Evolutionary conservation across 2,113 vertebrate genomes (phyloP).

Genomic region (Aviceda subcristata): DNA sequence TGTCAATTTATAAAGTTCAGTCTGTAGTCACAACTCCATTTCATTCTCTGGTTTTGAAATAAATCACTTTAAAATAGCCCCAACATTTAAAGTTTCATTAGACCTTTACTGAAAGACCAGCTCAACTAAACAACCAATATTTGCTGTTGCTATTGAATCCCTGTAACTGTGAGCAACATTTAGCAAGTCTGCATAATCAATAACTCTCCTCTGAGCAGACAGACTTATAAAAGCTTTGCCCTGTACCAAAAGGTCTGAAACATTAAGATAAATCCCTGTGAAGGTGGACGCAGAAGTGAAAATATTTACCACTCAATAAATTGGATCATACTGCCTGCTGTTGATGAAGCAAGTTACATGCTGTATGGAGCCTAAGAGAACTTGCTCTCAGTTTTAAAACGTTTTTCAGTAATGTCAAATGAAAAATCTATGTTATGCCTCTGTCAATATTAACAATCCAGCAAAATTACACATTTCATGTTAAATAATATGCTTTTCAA

Average conservation of each 20-base stretch:
- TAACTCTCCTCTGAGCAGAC: not conserved
- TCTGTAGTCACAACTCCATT: not conserved
- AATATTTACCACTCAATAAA: conserved; percentile 52
- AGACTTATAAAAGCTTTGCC: conserved; percentile 1
- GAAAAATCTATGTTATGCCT: not conserved
- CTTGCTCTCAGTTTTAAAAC: not conserved
- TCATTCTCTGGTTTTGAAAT: not conserved
- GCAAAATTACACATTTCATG: not conserved
- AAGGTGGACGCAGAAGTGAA: not conserved
- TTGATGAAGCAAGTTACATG: not conserved
- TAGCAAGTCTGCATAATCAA: conserved; percentile 39
- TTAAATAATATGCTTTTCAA: not conserved
- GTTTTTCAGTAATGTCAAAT: not conserved
- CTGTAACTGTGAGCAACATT: conserved; percentile 24
- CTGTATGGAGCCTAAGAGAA: not conserved
- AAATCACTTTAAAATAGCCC: not conserved
- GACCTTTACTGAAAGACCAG: not conserved
- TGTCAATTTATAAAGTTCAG: not conserved
- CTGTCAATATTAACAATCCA: not conserved
- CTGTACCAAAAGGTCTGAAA: not conserved
- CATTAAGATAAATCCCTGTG: not conserved
- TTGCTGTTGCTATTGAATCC: not conserved
- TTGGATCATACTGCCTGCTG: not conserved
- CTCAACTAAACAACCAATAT: not conserved
- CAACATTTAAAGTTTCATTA: not conserved